Base-by-base conservation (phyloP, 2,113 vertebrate species). In the Oncorhynchus tshawytscha region DNA sequence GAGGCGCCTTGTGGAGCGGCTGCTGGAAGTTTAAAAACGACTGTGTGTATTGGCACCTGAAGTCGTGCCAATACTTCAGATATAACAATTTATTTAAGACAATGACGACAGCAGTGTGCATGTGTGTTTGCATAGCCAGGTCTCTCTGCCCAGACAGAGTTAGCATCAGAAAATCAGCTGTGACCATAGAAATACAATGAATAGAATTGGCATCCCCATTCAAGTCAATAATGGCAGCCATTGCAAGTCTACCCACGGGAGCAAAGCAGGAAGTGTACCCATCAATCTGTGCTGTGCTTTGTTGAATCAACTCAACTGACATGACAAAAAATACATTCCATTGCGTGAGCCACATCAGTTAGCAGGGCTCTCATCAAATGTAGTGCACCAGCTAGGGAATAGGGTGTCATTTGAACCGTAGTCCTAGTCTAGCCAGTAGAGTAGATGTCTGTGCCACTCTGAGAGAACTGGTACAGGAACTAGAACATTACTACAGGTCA, bases 101-200 rank as follows among this genome's bases (percentile, higher is more conserved):
- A 59, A 85, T 79, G 88, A 88, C 75, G 76, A 86, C 88, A 87
- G 89, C 84, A 86, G 71, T 66, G 39, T 75, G 76, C 65, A 7
- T 45, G 72, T 2, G 29, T 29, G 59, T 39, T 76, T 66, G 34
- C 24, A 31, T 74, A 9, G 5, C 7, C 20, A 24, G 18, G 16
- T 7, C 6, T 22, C n/a, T 22, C 59, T 22, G 59, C 7, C 59
- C 59, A 62, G 39, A 45, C 68, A 51, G 71, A 85, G 83, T 85
- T 87, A 86, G 84, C 80, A 87, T 81, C 87, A 92, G 83, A 86
- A 92, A 92, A 92, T 91, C 77, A 80, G 78, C 68, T 84, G 77
- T 82, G 87, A 91, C 91, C 39, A 45, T 45, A 45, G 39, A 45
- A 45, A 45, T 45, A 45, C 8, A 45, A 45, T 45, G 39, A 45